Evolutionary conservation across 2,888 invertebrate genomes (phyloP).

Genomic region (Drosophila ezoana): DNA sequence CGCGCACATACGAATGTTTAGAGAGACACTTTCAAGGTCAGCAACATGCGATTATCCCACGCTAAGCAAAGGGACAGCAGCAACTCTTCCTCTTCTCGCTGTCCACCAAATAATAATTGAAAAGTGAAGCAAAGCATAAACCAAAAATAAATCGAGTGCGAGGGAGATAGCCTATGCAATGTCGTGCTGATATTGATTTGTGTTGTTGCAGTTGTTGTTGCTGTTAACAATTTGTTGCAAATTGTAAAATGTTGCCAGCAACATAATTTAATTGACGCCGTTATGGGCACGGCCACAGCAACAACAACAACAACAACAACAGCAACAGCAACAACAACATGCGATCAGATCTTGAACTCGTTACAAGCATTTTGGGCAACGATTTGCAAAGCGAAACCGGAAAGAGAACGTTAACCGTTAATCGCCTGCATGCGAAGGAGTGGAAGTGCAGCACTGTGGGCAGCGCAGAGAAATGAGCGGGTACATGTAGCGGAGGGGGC

Average conservation of each 20-base stretch:
- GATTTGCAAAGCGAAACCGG: slow-evolving; percentile 57
- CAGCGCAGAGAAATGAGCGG: not conserved
- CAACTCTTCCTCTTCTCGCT: slow-evolving; percentile 22
- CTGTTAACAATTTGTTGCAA: slow-evolving; percentile 80
- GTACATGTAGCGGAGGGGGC: not conserved
- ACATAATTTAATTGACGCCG: slow-evolving; percentile 82
- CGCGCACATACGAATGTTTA: slow-evolving; percentile 24
- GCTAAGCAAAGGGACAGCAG: slow-evolving; percentile 50
- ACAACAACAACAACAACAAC: slow-evolving; percentile 46
- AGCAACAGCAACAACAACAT: slow-evolving; percentile 53
- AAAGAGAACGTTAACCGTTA: slow-evolving; percentile 63
- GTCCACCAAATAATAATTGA: slow-evolving; percentile 30
- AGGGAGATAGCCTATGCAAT: slow-evolving; percentile 19
- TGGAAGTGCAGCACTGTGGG: slow-evolving; percentile 33
- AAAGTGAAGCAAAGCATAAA: slow-evolving; percentile 19
- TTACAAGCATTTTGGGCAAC: slow-evolving; percentile 59
- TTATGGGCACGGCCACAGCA: slow-evolving; percentile 68
- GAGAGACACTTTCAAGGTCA: slow-evolving; percentile 49
- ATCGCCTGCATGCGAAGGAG: slow-evolving; percentile 29
- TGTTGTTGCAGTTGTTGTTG: slow-evolving; percentile 35
- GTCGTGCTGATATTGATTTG: slow-evolving; percentile 71
- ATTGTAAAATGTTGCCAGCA: slow-evolving; percentile 80
- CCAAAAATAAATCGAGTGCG: slow-evolving; percentile 6
- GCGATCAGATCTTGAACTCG: slow-evolving; percentile 62
- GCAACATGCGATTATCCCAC: slow-evolving; percentile 54